Evolutionary conservation across 2,888 invertebrate species (phyloP), one percentile per base, ranked within the genome.

Genomic region (Idaea dimidiata): DNA sequence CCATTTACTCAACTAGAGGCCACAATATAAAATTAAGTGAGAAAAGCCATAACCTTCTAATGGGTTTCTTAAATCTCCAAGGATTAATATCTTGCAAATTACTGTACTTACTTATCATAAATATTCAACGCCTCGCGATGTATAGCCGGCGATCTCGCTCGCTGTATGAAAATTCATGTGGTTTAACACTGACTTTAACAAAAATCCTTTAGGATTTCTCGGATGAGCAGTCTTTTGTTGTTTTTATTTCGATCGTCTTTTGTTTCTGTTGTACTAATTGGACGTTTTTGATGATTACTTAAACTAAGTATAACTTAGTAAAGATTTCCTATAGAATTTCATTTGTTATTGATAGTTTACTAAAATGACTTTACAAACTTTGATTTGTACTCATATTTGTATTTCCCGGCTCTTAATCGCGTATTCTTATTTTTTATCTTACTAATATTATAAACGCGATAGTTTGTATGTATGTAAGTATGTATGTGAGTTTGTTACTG

Each of bases 71-170:
- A 73, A 74, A 72, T 70, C 75, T 70, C 67, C 58, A 54, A 54
- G 74, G 73, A 76, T 79, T 77, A 73, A 71, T 70, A 69, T 71
- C 70, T 67, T 65, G 68, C 72, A 70, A 73, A 73, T 71, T 69
- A 71, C 66, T 59, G 65, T 63, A 62, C 65, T 67, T 66, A 60
- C 63, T 64, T 59, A 66, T 64, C 65, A 71, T 71, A 66, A 72
- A 72, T 72, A 73, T 72, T 72, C 72, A 73, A 62, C 33, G 54
- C 7, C 8, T 56, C 18, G 6, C 56, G 56, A 56, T 56, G 18
- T 56, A 56, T 56, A 17, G 56, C 18, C 14, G 8, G 56, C 18
- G 3, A 3, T 10, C 3, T 7, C 6, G 43, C 43, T 14, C 3
- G 43, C 10, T 43, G 8, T 43, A 43, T 43, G 43, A 14, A 43